These are phyloP conservation scores for Styela clava DNA, from an alignment of 23 tunicate species.

Conservation along the genomic window DNA sequence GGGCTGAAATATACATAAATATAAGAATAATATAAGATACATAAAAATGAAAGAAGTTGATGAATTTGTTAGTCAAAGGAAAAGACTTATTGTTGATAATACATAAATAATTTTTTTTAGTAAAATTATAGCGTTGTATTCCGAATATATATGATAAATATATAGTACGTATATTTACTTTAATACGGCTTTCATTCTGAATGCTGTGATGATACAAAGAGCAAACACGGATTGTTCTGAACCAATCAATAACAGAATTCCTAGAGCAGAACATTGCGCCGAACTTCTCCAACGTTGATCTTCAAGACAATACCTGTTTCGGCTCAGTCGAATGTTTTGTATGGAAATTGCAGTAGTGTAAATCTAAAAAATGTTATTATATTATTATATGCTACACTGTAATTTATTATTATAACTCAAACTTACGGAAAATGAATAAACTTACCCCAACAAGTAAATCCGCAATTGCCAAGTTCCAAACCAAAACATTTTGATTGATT, in stretches of 20 bases:
- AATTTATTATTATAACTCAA: too few relatives aligned
- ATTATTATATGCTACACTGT: too few relatives aligned
- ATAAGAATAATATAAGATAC: too few relatives aligned
- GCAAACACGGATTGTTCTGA: conserved; percentile 39
- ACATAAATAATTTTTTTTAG: too few relatives aligned
- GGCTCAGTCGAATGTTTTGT: conserved; percentile 4
- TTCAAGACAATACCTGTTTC: conserved; percentile 14
- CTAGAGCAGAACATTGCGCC: conserved; percentile 21
- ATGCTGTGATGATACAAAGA: conserved; percentile 35
- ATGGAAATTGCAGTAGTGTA: background rate
- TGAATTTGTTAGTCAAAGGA: too few relatives aligned
- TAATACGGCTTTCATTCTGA: conserved; percentile 15
- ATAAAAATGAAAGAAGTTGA: too few relatives aligned
- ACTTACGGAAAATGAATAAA: too few relatives aligned
- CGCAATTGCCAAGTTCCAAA: background rate
- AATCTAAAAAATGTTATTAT: background rate
- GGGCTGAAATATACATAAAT: background rate
- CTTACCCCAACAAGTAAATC: conserved; percentile 4
- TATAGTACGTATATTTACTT: conserved; percentile 10
- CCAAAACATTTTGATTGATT: conserved; percentile 8
- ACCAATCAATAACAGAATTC: conserved; percentile 25
- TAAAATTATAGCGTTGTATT: too few relatives aligned
- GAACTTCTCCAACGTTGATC: conserved; percentile 40
- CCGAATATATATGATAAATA: too few relatives aligned
- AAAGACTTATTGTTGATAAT: too few relatives aligned